Evolutionary conservation across 2,113 vertebrate species (phyloP).

Genomic region (Melanocharis versteri): DNA sequence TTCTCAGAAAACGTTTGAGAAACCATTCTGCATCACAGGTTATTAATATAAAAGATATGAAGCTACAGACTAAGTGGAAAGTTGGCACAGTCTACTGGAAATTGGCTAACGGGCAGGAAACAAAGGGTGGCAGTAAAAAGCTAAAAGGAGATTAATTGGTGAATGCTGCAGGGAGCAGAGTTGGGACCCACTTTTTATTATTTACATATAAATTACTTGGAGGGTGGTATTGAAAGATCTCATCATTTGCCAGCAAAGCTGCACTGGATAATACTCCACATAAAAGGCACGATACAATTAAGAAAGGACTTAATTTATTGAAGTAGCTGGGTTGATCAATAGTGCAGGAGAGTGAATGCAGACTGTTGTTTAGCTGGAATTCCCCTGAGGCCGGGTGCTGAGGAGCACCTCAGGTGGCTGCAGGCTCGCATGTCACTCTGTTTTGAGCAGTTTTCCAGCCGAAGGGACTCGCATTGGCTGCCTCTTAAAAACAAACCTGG

Average conservation of each 20-base stretch:
- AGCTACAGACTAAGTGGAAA: conserved; percentile 64
- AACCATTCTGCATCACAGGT: conserved; percentile 53
- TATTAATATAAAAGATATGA: conserved; percentile 61
- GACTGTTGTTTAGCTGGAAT: background rate
- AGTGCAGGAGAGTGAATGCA: background rate
- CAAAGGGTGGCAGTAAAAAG: conserved; percentile 65
- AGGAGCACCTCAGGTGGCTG: conserved; percentile 33
- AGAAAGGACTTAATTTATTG: conserved; percentile 51
- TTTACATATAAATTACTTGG: conserved; percentile 72
- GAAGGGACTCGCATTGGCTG: background rate
- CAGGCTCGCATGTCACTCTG: background rate
- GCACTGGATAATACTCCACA: background rate
- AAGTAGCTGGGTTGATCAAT: conserved; percentile 8
- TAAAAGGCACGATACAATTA: conserved; percentile 37
- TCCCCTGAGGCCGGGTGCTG: background rate
- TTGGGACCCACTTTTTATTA: conserved; percentile 69
- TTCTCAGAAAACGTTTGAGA: conserved; percentile 45
- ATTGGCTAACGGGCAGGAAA: conserved; percentile 71
- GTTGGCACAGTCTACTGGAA: conserved; percentile 70
- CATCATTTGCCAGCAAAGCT: conserved; percentile 42
- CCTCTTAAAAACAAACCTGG: background rate
- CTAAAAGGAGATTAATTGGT: conserved; percentile 73
- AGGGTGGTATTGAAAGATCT: conserved; percentile 60
- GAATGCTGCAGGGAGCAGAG: conserved; percentile 51
- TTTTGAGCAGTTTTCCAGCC: background rate